These are phyloP conservation scores for Lepus oiostolus DNA, from an alignment of 2,797 vertebrate genomes.

Conservation along the genomic window DNA sequence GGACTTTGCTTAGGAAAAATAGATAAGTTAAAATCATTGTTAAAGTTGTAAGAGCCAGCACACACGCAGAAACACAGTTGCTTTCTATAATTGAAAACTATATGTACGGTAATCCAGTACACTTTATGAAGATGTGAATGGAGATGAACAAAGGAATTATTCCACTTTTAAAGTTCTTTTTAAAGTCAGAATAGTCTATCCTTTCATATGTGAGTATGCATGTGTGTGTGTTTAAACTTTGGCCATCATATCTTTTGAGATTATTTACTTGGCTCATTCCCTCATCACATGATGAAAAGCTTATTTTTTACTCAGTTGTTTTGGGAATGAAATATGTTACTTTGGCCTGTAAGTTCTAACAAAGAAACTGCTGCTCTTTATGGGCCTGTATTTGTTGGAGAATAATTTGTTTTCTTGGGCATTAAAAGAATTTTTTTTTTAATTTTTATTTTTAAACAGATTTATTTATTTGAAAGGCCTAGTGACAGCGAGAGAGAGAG, in stretches of 20 bases:
- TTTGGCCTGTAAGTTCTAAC: background rate
- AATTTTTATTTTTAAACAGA: too few relatives aligned
- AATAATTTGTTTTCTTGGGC: slow-evolving; percentile 43
- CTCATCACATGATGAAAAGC: background rate
- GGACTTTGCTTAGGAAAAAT: slow-evolving; percentile 85
- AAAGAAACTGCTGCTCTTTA: slow-evolving; percentile 35
- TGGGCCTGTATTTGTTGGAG: background rate
- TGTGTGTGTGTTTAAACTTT: background rate
- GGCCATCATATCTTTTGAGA: background rate
- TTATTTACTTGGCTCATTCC: background rate
- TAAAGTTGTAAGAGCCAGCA: slow-evolving; percentile 74
- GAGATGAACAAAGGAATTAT: background rate
- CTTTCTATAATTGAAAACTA: slow-evolving; percentile 39
- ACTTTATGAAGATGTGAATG: background rate
- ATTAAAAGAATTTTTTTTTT: background rate
- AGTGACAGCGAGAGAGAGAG: too few relatives aligned
- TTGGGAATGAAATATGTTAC: slow-evolving; percentile 42
- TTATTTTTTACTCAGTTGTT: slow-evolving; percentile 38
- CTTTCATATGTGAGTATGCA: background rate
- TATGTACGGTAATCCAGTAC: background rate
- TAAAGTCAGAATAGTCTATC: background rate
- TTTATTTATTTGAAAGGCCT: too few relatives aligned
- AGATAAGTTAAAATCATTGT: slow-evolving; percentile 88
- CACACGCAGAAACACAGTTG: background rate
- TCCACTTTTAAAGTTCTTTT: slow-evolving; percentile 32